Evolutionary conservation across 2,113 vertebrate species (phyloP).

Genomic region (Zosterops japonicus): DNA sequence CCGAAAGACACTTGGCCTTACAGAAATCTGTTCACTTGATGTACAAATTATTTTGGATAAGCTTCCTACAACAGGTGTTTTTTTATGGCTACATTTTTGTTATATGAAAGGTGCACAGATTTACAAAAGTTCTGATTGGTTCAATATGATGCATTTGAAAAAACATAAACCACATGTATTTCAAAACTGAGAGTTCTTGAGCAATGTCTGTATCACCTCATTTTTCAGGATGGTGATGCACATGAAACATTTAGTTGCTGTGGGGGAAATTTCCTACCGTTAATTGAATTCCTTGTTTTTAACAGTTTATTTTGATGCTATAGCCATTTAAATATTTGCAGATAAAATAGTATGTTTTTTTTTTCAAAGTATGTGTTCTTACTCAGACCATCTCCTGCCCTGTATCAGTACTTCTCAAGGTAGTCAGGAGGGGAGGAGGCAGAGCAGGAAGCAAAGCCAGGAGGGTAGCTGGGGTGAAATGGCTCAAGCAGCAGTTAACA

Average conservation of each 20-base stretch:
- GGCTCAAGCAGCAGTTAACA: not conserved
- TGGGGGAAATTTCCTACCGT: not conserved
- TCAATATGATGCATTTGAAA: not conserved
- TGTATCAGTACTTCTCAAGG: not conserved
- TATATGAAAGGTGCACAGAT: not conserved
- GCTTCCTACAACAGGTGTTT: not conserved
- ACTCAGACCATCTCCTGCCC: not conserved
- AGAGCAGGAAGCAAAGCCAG: not conserved
- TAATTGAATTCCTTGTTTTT: not conserved
- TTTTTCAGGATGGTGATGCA: not conserved
- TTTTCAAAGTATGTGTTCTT: not conserved
- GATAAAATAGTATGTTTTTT: not conserved
- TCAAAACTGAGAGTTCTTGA: not conserved
- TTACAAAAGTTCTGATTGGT: not conserved
- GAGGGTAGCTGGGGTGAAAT: not conserved
- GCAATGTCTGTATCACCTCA: not conserved
- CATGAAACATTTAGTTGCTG: not conserved
- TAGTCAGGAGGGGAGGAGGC: not conserved
- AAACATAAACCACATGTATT: not conserved
- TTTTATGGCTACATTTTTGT: not conserved
- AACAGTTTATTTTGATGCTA: not conserved
- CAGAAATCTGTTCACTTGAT: not conserved
- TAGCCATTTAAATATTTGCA: not conserved
- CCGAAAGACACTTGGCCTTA: not conserved
- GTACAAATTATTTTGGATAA: not conserved